phyloP scores from a whole-genome alignment of 2,113 vertebrate species.

The Coracopsis vasa region DNA sequence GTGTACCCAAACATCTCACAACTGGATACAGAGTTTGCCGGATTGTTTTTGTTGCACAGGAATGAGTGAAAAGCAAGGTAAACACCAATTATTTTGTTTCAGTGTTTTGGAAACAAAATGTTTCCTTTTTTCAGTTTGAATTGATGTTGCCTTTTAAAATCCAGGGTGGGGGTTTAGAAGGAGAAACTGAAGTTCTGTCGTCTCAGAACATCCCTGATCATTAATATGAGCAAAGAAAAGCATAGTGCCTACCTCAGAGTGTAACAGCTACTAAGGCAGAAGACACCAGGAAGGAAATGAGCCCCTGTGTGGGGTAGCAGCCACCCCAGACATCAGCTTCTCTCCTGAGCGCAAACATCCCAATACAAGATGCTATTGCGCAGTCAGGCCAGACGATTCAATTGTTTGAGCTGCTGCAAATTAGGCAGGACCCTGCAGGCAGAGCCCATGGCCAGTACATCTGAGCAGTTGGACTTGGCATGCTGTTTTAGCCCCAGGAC shows the following conservation, averaged over 20 bases:
- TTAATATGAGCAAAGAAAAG: background rate
- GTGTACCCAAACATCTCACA: background rate
- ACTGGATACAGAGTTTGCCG: background rate
- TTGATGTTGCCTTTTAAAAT: background rate
- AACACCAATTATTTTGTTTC: background rate
- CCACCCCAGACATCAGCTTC: background rate
- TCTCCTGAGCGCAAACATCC: background rate
- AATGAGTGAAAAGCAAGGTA: background rate
- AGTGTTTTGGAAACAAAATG: background rate
- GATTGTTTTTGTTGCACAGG: background rate
- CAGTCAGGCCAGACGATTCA: rapidly evolving
- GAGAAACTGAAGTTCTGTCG: background rate
- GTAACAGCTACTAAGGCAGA: background rate
- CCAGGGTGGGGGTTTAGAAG: background rate
- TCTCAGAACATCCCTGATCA: background rate
- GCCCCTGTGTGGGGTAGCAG: background rate
- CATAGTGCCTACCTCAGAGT: background rate
- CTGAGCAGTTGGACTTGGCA: rapidly evolving
- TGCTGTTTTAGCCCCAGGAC: background rate
- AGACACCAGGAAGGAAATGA: background rate
- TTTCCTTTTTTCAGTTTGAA: background rate
- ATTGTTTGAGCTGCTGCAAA: background rate
- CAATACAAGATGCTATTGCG: background rate
- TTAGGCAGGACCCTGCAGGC: background rate
- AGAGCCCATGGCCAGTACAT: background rate